Conservation (phyloP, 2,113 vertebrate species). For the Thomomys bottae region DNA sequence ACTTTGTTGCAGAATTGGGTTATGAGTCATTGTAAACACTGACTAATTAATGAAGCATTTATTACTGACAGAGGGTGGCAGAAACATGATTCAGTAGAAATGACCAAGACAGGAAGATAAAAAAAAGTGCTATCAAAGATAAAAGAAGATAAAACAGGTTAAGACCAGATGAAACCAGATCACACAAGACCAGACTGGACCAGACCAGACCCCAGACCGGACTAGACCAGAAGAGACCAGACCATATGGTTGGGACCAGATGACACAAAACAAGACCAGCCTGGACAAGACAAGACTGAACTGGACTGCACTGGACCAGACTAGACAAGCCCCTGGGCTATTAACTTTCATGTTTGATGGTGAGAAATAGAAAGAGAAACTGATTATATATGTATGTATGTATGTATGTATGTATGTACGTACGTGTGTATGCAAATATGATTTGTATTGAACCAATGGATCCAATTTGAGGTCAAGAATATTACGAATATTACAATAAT, state of each 20-base stretch:
- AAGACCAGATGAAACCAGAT: too few relatives aligned
- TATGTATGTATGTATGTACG: neutral
- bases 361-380: too few relatives aligned
- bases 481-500: conserved; percentile 63
- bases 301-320: too few relatives aligned
- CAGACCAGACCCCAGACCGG: too few relatives aligned
- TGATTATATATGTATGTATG: neutral
- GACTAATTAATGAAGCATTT: neutral
- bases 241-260: too few relatives aligned
- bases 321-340: too few relatives aligned
- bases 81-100: conserved; percentile 1
- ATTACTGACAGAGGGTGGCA: neutral
- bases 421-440: neutral
- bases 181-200: too few relatives aligned
- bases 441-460: neutral
- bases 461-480: conserved; percentile 36
- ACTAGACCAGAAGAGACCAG: too few relatives aligned
- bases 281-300: too few relatives aligned
- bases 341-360: too few relatives aligned
- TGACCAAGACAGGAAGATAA: neutral
- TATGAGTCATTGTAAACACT: conserved; percentile 9
- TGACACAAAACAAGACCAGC: too few relatives aligned
- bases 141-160: too few relatives aligned
- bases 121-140: neutral
- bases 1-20: neutral